phyloP scores from a whole-genome alignment of 1,140 invertebrate species.

The Heterodera schachtii region DNA sequence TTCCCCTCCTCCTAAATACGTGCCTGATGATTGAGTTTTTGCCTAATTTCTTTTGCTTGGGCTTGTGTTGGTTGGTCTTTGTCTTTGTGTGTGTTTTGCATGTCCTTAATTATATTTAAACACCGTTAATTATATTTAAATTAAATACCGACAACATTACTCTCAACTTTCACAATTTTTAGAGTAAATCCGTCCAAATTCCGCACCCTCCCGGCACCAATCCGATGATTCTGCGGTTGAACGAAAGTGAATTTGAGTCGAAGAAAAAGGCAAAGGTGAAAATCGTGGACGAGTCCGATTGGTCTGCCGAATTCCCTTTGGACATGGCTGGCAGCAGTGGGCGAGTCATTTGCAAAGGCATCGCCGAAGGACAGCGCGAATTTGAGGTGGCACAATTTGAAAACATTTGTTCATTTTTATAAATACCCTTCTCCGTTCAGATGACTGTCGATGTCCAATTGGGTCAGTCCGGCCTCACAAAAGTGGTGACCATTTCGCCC shows the following conservation, averaged over 20 bases:
- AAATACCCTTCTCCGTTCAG: slow-evolving; percentile 67
- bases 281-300: slow-evolving; percentile 32
- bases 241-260: slow-evolving; percentile 28
- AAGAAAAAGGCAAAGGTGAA: slow-evolving; percentile 42
- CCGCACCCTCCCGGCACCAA: slow-evolving; percentile 28
- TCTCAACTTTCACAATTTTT: not conserved
- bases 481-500: slow-evolving; percentile 91
- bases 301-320: slow-evolving; percentile 86
- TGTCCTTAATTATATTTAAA: too few species aligned
- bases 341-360: not conserved
- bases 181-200: slow-evolving; percentile 26
- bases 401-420: too few species aligned
- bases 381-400: too few species aligned
- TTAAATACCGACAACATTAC: too few species aligned
- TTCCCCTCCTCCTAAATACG: too few species aligned
- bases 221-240: slow-evolving; percentile 38
- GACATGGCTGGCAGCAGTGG: slow-evolving; percentile 83
- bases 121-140: too few species aligned
- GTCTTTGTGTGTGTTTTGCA: too few species aligned
- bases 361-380: too few species aligned
- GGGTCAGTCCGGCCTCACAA: slow-evolving; percentile 87
- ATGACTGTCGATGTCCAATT: slow-evolving; percentile 89
- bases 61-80: too few species aligned
- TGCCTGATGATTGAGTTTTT: too few species aligned
- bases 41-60: too few species aligned